Evolutionary conservation across 2,113 vertebrate genomes (phyloP).

Genomic region (Strix aluco): DNA sequence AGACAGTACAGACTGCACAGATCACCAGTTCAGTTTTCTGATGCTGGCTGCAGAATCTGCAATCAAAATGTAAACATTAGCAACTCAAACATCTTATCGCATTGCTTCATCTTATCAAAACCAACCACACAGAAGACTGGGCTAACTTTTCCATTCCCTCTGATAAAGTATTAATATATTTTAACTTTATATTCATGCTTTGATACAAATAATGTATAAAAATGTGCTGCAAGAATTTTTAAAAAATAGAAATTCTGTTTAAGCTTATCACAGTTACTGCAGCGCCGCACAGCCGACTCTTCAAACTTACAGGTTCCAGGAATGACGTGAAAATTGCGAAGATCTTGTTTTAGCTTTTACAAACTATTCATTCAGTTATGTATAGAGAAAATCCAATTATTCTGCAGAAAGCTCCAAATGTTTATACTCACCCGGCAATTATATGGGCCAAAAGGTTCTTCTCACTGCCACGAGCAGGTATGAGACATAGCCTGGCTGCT

Average conservation of each 20-base stretch:
- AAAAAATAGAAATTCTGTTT: not conserved
- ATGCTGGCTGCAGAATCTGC: not conserved
- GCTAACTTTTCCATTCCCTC: not conserved
- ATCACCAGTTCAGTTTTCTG: not conserved
- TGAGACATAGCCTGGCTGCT: not conserved
- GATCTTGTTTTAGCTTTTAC: not conserved
- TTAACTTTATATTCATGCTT: not conserved
- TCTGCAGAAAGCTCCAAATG: constrained; percentile 35
- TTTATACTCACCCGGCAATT: constrained; percentile 71
- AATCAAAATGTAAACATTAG: not conserved
- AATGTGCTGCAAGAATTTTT: not conserved
- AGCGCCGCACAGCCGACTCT: not conserved
- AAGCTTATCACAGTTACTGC: not conserved
- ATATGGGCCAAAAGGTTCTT: constrained; percentile 49
- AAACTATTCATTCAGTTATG: not conserved
- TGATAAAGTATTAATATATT: not conserved
- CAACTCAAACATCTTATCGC: not conserved
- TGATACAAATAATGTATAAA: not conserved
- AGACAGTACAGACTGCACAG: not conserved
- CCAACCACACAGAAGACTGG: not conserved
- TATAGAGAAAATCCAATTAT: not conserved
- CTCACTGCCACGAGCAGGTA: constrained; percentile 34
- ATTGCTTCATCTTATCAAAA: not conserved
- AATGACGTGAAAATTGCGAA: not conserved
- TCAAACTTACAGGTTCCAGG: not conserved